Base-by-base conservation (phyloP, 2,888 invertebrate species). In the Drosophila borborema region DNA sequence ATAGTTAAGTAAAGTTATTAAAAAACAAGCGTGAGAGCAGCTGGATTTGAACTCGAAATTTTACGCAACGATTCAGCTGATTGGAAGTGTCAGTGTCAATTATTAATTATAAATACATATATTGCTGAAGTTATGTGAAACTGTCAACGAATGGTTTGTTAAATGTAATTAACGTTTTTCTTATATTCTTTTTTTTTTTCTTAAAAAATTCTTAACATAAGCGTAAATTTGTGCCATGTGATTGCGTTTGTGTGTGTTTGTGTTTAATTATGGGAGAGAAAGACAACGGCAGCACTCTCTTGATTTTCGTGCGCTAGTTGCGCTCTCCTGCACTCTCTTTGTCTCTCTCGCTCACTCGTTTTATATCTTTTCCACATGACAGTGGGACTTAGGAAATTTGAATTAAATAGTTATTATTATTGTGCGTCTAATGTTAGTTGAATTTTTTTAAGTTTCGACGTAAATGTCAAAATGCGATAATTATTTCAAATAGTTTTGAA, bases 141-240 rank as follows among this genome's bases (percentile, higher is more conserved):
- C 68, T 63, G 55, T 38, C 55, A 41, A 36, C 49, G 46, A 61
- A 59, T 23, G 62, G 60, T 77, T 77, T 77, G 55, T 81, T 81
- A 63, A 79, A 70, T 71, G 75, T 82, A 74, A 77, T 81, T 78
- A 71, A 71, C 62, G 49, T 77, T 77, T 74, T 81, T 84, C 79
- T 74, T 80, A 69, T 62, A 59, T 75, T 63, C 74, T 68, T 70
- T 20, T 20, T 20, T 69, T 66, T 67, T 67, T 68, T 74, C 74
- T 89, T 89, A 72, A 85, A 90, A 87, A 83, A 86, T 89, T 90
- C 84, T 85, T 89, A 90, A 77, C 90, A 89, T 83, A 85, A 89
- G 79, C 90, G 90, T 87, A 74, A 72, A 81, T 83, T 86, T 63
- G 63, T 76, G 67, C 34, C 45, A 40, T 73, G 73, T 51, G 53